Evolutionary conservation across 2,797 vertebrate species (phyloP), one percentile per base, ranked within the genome.

Genomic region (Sebastes elongatus): DNA sequence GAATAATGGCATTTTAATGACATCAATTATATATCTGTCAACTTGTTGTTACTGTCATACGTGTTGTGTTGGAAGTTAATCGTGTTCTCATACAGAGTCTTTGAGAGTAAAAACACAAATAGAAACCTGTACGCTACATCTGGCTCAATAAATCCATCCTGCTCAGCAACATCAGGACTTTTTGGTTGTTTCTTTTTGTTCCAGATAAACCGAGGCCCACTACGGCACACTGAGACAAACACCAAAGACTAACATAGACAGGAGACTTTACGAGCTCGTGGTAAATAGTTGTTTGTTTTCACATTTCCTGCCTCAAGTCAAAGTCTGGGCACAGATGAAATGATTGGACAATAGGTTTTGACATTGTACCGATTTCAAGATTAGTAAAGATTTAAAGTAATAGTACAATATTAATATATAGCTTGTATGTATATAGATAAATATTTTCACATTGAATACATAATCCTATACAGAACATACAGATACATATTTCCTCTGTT

Each of bases 161-260:
- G 76, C 80, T 78, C 55, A 81, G 63, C 88, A 84, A 80, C 81
- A 84, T 86, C 70, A 64, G 67, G 38, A 52, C 63, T 85, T 91
- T 92, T 95, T 95, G 93, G 94, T 94, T 95, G 94, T 95, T 96
- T 94, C 93, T 94, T 93, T 94, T 93, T 92, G 73, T 76, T 86
- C 73, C 76, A 67, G 83, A 57, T 74, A 33, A 35, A 82, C 72
- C 67, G 82, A 80, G 38, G 16, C 38, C 71, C 33, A 55, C 74
- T 74, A 74, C 10, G 63, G 32, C 60, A 72, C 61, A 61, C 42
- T 74, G 71, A 71, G 70, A 86, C 65, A 64, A 72, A 88, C 71
- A 83, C 52, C 33, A 46, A 59, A 42, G 1, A 4, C 56, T 81
- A 77, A 68, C 32, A 46, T 33, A 69, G 33, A 77, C 28, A 52